These are phyloP conservation scores for Caenorhabditis panamensis DNA, from an alignment of 2,888 invertebrate species.

Conservation along the genomic window DNA sequence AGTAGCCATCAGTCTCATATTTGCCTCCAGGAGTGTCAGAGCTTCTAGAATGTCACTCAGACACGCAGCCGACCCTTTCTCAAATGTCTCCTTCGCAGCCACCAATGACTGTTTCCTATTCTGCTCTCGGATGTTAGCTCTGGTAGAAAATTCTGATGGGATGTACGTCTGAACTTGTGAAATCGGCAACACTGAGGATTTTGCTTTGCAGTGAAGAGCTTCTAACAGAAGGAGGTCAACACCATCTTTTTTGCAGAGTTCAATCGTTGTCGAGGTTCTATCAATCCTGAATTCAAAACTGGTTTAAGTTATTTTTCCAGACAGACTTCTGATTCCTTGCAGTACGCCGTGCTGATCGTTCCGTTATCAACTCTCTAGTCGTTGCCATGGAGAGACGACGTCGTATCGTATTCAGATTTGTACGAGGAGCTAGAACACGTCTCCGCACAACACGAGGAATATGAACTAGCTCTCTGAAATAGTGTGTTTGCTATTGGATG, in stretches of 20 bases:
- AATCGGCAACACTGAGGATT: neutral
- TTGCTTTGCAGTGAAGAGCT: neutral
- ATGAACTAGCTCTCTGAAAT: slow-evolving; percentile 11
- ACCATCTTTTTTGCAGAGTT: neutral
- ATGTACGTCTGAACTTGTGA: neutral
- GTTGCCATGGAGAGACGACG: slow-evolving; percentile 28
- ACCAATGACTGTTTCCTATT: slow-evolving; percentile 13
- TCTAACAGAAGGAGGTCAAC: neutral
- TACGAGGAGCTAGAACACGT: neutral
- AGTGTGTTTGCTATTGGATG: neutral
- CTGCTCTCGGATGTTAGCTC: slow-evolving; percentile 27
- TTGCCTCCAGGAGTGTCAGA: slow-evolving; percentile 12
- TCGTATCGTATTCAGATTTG: slow-evolving; percentile 9
- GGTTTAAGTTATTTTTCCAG: no score
- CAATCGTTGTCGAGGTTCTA: slow-evolving; percentile 12
- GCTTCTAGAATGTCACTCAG: slow-evolving; percentile 23
- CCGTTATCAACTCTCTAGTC: neutral
- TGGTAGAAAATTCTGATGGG: slow-evolving; percentile 12
- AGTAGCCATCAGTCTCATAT: slow-evolving; percentile 10
- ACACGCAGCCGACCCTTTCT: neutral
- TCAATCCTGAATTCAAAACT: slow-evolving; percentile 10
- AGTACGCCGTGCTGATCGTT: slow-evolving; percentile 13
- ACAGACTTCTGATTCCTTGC: neutral
- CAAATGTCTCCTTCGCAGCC: neutral
- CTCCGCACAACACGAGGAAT: neutral